Evolutionary conservation across 2,888 invertebrate genomes (phyloP).

Genomic region (Cryptophagus acutangulus): DNA sequence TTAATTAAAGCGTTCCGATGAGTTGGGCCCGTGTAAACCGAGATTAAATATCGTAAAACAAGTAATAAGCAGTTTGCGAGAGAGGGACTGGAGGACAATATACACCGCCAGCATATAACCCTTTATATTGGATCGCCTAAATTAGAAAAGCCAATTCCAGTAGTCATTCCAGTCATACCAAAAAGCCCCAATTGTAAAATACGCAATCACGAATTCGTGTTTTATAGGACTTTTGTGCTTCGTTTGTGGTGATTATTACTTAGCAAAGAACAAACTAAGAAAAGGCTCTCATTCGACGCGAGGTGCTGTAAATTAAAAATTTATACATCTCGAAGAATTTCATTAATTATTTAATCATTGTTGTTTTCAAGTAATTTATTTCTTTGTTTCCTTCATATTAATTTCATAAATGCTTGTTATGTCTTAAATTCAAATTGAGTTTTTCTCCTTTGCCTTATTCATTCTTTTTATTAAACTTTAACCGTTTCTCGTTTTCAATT

Average conservation of each 20-base stretch:
- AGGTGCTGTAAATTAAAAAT: constrained; percentile 44
- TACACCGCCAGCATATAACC: constrained; percentile 33
- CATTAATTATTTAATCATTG: constrained; percentile 46
- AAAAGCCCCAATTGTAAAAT: constrained; percentile 40
- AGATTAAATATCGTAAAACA: constrained; percentile 44
- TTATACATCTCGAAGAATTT: constrained; percentile 43
- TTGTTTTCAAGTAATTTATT: constrained; percentile 40
- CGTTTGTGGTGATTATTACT: constrained; percentile 40
- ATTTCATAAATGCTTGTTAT: constrained; percentile 35
- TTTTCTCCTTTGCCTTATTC: constrained; percentile 12
- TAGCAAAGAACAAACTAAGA: constrained; percentile 21
- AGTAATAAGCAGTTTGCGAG: constrained; percentile 40
- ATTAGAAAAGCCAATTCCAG: constrained; percentile 46
- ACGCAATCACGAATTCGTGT: constrained; percentile 42
- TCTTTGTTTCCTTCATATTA: constrained; percentile 36
- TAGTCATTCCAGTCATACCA: constrained; percentile 40
- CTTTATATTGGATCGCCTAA: constrained; percentile 45
- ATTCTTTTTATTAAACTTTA: constrained; percentile 6
- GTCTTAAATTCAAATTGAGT: constrained; percentile 32
- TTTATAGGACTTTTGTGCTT: constrained; percentile 38
- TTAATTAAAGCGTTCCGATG: constrained; percentile 42
- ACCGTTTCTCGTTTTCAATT: constrained; percentile 18
- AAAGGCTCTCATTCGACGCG: constrained; percentile 30
- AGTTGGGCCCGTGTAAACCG: constrained; percentile 37
- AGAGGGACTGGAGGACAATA: constrained; percentile 37